Conservation (phyloP, 2,797 vertebrate species). For the Lithobates pipiens region DNA sequence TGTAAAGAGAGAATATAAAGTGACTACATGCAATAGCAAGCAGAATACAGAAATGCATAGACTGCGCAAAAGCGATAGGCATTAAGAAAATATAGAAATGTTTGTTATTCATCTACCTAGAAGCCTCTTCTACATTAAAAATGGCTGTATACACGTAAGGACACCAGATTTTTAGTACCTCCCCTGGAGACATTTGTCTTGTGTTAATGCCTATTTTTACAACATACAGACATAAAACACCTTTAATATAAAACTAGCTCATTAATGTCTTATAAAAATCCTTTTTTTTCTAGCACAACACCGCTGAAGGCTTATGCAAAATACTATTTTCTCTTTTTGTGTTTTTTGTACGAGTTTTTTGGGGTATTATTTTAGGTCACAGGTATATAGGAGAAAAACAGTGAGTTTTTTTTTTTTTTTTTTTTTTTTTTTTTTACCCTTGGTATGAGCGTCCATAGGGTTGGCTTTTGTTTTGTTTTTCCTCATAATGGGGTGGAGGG, state of each 20-base stretch:
- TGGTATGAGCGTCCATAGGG: slow-evolving; percentile 65
- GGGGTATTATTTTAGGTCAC: slow-evolving; percentile 74
- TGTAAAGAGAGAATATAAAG: slow-evolving; percentile 83
- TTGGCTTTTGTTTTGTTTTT: slow-evolving; percentile 61
- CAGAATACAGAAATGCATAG: slow-evolving; percentile 80
- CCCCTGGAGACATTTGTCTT: slow-evolving; percentile 73
- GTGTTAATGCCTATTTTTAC: slow-evolving; percentile 80
- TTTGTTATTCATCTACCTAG: slow-evolving; percentile 67
- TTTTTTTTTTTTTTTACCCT: slow-evolving; percentile 68
- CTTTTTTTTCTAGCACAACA: slow-evolving; percentile 78
- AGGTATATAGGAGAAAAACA: slow-evolving; percentile 77
- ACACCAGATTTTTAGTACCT: slow-evolving; percentile 76
- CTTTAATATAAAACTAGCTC: slow-evolving; percentile 83
- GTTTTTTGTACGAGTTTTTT: too few species aligned
- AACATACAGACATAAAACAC: slow-evolving; percentile 79
- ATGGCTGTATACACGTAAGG: slow-evolving; percentile 75
- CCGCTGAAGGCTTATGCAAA: slow-evolving; percentile 74
- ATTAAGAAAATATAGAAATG: slow-evolving; percentile 61
- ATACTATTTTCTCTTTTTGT: slow-evolving; percentile 73
- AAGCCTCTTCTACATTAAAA: slow-evolving; percentile 84
- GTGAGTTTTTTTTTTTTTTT: slow-evolving; percentile 66
- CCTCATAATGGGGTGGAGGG: neutral
- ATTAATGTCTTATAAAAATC: slow-evolving; percentile 77
- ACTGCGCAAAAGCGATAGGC: slow-evolving; percentile 69
- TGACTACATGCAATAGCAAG: slow-evolving; percentile 91